Conservation (phyloP, 2,888 invertebrate species). For the Melanophora roralis region DNA sequence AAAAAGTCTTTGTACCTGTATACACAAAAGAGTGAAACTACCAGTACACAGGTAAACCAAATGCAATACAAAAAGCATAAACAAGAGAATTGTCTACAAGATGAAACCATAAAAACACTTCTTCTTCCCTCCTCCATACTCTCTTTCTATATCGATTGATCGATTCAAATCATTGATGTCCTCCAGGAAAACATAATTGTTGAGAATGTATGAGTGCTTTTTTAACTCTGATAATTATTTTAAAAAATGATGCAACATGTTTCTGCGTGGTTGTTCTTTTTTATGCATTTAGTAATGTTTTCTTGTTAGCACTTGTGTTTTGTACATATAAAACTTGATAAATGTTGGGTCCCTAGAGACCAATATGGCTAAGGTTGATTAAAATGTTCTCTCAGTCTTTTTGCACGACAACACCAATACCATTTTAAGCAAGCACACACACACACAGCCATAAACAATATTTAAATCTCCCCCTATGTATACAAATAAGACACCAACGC, state of each 20-base stretch:
- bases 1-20: slow-evolving; percentile 45
- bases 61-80: neutral
- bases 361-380: too few relatives aligned
- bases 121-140: neutral
- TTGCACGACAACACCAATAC: slow-evolving; percentile 5
- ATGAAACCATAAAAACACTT: slow-evolving; percentile 63
- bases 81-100: slow-evolving; percentile 40
- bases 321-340: too few relatives aligned
- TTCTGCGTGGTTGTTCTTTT: too few relatives aligned
- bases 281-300: too few relatives aligned
- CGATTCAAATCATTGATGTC: neutral
- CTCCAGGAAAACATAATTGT: too few relatives aligned
- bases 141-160: neutral
- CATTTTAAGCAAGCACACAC: too few relatives aligned
- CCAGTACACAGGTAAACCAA: slow-evolving; percentile 28
- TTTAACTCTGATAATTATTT: too few relatives aligned
- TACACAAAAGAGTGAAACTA: slow-evolving; percentile 16
- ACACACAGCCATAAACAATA: neutral
- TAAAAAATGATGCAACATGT: too few relatives aligned
- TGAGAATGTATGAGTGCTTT: too few relatives aligned
- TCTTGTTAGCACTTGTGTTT: too few relatives aligned
- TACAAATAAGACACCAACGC: slow-evolving; percentile 55
- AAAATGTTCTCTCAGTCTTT: neutral
- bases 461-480: slow-evolving; percentile 55
- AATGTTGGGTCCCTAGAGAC: too few relatives aligned